Evolutionary conservation across 2,888 invertebrate species (phyloP), one percentile per base, ranked within the genome.

Genomic region (Tryphoninae sp.): DNA sequence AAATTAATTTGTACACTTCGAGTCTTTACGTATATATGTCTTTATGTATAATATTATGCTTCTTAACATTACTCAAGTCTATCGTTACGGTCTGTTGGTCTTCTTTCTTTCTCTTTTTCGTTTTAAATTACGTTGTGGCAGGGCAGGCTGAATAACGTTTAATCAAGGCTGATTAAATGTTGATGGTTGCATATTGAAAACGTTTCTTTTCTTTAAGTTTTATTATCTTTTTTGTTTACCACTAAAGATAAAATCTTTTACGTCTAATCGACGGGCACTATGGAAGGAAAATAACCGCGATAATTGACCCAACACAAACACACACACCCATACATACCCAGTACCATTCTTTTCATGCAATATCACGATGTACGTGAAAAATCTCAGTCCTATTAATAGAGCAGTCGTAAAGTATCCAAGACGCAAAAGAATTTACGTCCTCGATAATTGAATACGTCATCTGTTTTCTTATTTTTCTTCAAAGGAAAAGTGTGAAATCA

Each of bases 31-130:
- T 49, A 68, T 64, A 53, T 23, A 33, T 33, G 33, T 33, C 33
- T 33, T 33, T 33, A 33, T 33, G 33, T 49, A 26, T 69, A 78
- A 74, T 74, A 81, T 81, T 81, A 81, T 81, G 81, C 81, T 65
- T 58, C 19, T 74, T 62, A 58, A 55, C 45, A 73, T 75, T 69
- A 58, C 59, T 61, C 73, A 64, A 74, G 73, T 64, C 55, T 64
- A 64, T 74, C 16, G 9, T 59, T 59, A 45, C 58, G 71, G 33
- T 73, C 73, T 73, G 26, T 64, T 49, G n/a, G 9, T 22, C 64
- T 53, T 62, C 2, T 33, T 22, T 58, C 64, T 16, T 33, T 58
- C 19, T 58, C 19, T 51, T 11, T 40, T 53, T 49, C 58, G 40
- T 49, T n/a, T 22, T 74, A 53, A 40, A 59, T 68, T 61, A 11